phyloP scores from a whole-genome alignment of 2,797 vertebrate species.

The Muscicapa comitata region DNA sequence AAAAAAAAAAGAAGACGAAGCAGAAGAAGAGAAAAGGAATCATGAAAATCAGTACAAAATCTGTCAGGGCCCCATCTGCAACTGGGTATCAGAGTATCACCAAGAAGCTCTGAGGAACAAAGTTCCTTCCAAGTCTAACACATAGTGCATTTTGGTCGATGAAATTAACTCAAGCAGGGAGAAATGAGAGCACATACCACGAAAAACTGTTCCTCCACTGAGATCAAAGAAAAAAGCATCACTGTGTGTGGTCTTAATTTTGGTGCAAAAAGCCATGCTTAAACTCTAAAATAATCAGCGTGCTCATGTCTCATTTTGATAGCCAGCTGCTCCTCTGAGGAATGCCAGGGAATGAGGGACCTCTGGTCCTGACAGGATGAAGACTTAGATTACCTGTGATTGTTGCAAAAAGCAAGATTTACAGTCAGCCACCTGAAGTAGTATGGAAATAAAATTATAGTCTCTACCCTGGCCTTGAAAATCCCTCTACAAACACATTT shows the following conservation, averaged over 20 bases:
- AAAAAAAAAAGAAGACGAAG: neutral
- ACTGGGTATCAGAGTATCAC: constrained; percentile 19
- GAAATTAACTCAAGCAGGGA: constrained; percentile 19
- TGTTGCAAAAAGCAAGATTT: neutral
- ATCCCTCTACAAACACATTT: neutral
- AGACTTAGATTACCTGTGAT: neutral
- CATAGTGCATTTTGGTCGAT: constrained; percentile 8
- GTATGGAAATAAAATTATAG: neutral
- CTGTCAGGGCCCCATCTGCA: constrained; percentile 46
- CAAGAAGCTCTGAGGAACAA: constrained; percentile 27
- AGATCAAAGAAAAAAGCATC: neutral
- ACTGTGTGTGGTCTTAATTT: neutral
- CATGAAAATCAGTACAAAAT: constrained; percentile 45
- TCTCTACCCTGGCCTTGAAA: neutral
- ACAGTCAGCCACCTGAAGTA: neutral
- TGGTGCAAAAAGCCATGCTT: neutral
- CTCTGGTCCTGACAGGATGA: neutral
- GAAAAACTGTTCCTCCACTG: neutral
- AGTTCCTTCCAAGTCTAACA: constrained; percentile 44
- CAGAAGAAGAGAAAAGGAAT: neutral
- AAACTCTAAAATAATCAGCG: neutral
- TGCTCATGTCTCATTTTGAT: neutral
- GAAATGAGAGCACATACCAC: neutral
- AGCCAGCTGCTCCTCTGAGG: neutral
- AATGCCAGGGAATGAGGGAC: neutral